Base-by-base conservation (phyloP, 37 sponge, comb jelly and placozoan species). In the Axinella damicornis region DNA sequence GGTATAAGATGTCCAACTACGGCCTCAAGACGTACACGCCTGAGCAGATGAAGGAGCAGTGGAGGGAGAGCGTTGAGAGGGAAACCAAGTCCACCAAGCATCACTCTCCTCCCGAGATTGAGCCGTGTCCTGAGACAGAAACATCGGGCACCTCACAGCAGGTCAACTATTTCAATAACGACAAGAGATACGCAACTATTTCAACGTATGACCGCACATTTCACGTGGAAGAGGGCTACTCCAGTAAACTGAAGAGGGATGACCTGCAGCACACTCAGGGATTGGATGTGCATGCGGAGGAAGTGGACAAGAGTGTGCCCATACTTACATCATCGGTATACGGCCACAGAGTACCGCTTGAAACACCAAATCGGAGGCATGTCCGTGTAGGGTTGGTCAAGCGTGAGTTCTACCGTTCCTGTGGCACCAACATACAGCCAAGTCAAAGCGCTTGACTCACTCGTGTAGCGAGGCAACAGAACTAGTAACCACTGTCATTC, bases 1-100 rank as follows among this genome's bases (percentile, higher is more conserved):
- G 95, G 2, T 94, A 97, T 32, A 83, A 83, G 60, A 98, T 98
- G 98, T 91, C 96, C 38, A 89, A 91, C 62, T 98, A 98, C 73
- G 96, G 96, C 18, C 64, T 69, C 11, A 95, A 98, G 77, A 87
- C 70, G 15, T 98, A 94, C 87, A 88, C 87, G 11, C 86, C 92
- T 0, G 92, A 94, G 53, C 94, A 98, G 63, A 35, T 31, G 30
- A 94, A 93, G 34, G 90, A 94, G 37, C 92, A 95, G 56, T 98
- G 98, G 98, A 88, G 79, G 40, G 90, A 97, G 74, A 78, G 61
- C 57, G 92, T 91, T 0, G 46, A 73, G 4, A 86, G 85, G 69
- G 92, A 97, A 61, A 59, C 39, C 39, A 92, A 84, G 68, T 59
- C 76, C 40, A 39, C 61, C 41, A 69, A 77, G 71, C 40, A 22